Evolutionary conservation across 2,797 vertebrate genomes (phyloP).

Genomic region (Notoglanidium macrostoma): DNA sequence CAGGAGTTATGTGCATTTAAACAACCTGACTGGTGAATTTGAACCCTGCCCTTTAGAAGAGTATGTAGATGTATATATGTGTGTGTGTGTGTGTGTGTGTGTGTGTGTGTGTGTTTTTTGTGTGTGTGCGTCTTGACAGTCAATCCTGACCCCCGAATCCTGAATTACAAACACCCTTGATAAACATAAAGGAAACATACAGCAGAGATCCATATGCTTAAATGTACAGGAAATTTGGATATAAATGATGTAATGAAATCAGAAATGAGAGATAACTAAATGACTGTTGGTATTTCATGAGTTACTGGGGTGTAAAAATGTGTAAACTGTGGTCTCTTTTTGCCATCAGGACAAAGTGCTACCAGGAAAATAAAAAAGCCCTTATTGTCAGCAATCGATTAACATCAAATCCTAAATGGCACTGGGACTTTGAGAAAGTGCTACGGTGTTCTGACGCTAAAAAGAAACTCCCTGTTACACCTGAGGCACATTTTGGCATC

Average conservation of each 20-base stretch:
- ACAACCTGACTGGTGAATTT: slow-evolving; percentile 59
- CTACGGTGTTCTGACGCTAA: slow-evolving; percentile 21
- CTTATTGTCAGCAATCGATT: slow-evolving; percentile 8
- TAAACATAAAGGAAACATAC: slow-evolving; percentile 22
- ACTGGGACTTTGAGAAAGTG: slow-evolving; percentile 22
- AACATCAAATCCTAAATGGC: slow-evolving; percentile 9
- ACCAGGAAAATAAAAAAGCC: slow-evolving; percentile 20
- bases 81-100: slow-evolving; percentile 24
- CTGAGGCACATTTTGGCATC: slow-evolving; percentile 18
- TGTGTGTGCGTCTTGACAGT: slow-evolving; percentile 32
- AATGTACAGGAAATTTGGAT: not conserved
- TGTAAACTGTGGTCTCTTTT: not conserved
- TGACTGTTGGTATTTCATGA: not conserved
- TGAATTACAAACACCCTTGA: slow-evolving; percentile 34
- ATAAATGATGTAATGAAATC: not conserved
- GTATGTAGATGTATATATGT: slow-evolving; percentile 37
- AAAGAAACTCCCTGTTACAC: slow-evolving; percentile 26
- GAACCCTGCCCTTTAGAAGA: slow-evolving; percentile 51
- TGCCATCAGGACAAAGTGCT: slow-evolving; percentile 28
- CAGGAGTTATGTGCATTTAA: slow-evolving; percentile 70
- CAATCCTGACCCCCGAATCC: slow-evolving; percentile 14
- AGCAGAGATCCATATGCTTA: not conserved
- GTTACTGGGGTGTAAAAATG: not conserved
- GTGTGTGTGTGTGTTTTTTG: slow-evolving; percentile 14
- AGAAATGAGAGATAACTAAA: not conserved